These are phyloP conservation scores for Dipodomys ordii DNA, from an alignment of 2,113 vertebrate species.

Conservation along the genomic window DNA sequence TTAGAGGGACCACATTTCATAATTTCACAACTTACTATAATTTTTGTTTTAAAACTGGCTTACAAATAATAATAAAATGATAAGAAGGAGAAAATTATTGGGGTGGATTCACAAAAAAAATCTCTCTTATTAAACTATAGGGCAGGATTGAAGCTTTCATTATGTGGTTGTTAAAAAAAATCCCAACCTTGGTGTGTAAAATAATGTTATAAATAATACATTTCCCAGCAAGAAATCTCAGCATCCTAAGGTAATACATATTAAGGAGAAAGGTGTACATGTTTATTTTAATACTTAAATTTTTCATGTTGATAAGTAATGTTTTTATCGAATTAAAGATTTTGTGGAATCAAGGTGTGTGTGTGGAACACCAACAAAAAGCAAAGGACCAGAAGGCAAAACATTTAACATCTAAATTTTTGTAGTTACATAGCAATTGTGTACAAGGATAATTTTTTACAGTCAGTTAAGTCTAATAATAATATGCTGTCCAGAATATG, in stretches of 20 bases:
- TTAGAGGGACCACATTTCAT: too few species aligned
- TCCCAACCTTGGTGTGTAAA: neutral
- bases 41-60: too few species aligned
- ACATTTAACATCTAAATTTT: neutral
- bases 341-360: neutral
- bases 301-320: neutral
- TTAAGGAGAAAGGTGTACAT: neutral
- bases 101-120: neutral
- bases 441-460: neutral
- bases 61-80: too few species aligned
- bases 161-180: neutral
- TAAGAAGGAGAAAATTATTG: neutral
- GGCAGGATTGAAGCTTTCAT: neutral
- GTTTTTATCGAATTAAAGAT: neutral
- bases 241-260: neutral
- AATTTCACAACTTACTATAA: too few species aligned
- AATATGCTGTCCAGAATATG: neutral
- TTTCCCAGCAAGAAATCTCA: constrained; percentile 21
- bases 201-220: neutral
- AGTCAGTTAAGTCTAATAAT: neutral
- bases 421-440: neutral
- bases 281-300: constrained; percentile 6
- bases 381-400: neutral
- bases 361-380: neutral
- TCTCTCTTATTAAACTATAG: neutral